Base-by-base conservation (phyloP, 2,113 vertebrate species). In the Butorides virescens region DNA sequence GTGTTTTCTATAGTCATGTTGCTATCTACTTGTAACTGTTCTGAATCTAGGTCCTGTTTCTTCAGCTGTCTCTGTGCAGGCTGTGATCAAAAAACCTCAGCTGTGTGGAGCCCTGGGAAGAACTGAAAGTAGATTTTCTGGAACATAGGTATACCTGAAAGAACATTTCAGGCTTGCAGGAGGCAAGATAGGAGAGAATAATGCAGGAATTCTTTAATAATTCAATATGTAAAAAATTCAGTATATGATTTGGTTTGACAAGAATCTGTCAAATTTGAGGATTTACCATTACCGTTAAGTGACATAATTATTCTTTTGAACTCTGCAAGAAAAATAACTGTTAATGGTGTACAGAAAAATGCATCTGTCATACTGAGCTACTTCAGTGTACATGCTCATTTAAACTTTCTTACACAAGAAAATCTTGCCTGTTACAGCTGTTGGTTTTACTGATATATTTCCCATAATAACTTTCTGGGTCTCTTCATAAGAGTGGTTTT, bases 161-260 rank as follows among this genome's bases (percentile, higher is more conserved):
- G 53, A 80, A 65, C 4, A 20, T 39, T 70, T 73, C 36, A 62
- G 36, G 27, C 36, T 73, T 85, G 29, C 32, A 88, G 56, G 37
- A 85, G 22, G 37, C 18, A 81, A 78, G 37, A 73, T 39, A 73
- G 85, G 49, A 92, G 42, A 86, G 36, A 70, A 66, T 62, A 80
- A 80, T 50, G 50, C 10, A 86, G 72, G 39, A 46, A 70, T 34
- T 74, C 13, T 84, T 91, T 53, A 83, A 93, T 88, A 80, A 62
- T 80, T 67, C 13, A 86, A 11, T 56, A 42, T 36, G 32, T 46
- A 3, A 49, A 80, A 55, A 34, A 37, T 47, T 84, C 47, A 85
- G 0, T 82, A 18, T 59, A 34, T 67, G 9, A 42, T 79, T 85
- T 76, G 11, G 3, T 73, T 62, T 89, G 56, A 81, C 22, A 71